These are phyloP conservation scores for Trachelus tabidus DNA, from an alignment of 2,888 invertebrate species.

Conservation along the genomic window DNA sequence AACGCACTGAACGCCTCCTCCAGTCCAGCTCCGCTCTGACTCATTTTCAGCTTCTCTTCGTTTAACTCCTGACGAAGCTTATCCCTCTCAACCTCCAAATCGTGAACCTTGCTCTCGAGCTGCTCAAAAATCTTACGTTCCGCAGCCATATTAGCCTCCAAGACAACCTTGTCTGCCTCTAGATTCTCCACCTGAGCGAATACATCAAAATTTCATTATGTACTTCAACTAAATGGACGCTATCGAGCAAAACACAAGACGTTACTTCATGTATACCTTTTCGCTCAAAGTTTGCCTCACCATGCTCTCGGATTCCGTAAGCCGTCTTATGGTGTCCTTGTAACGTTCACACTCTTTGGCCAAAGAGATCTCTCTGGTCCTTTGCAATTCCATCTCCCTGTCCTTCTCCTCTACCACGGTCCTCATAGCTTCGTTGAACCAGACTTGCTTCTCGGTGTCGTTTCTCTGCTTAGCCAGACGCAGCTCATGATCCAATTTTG, in stretches of 20 bases:
- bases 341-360: constrained; percentile 75
- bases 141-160: constrained; percentile 41
- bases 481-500: constrained; percentile 66
- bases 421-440: constrained; percentile 75
- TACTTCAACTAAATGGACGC: not conserved
- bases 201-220: not conserved
- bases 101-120: constrained; percentile 39
- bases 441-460: constrained; percentile 69
- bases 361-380: constrained; percentile 73
- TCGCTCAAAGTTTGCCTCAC: constrained; percentile 68
- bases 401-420: constrained; percentile 79
- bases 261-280: constrained; percentile 39
- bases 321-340: constrained; percentile 75
- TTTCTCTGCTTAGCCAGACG: constrained; percentile 66
- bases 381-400: constrained; percentile 73
- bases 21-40: constrained; percentile 33
- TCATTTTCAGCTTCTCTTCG: constrained; percentile 48
- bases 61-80: constrained; percentile 44
- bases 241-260: not conserved
- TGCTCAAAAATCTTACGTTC: constrained; percentile 41
- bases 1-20: constrained; percentile 37
- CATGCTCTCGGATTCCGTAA: constrained; percentile 75
- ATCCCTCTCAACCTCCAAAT: constrained; percentile 40
- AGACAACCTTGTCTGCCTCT: constrained; percentile 45
- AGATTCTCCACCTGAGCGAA: constrained; percentile 47